Evolutionary conservation across 2,888 invertebrate species (phyloP).

Genomic region (Yponomeuta evonymella): DNA sequence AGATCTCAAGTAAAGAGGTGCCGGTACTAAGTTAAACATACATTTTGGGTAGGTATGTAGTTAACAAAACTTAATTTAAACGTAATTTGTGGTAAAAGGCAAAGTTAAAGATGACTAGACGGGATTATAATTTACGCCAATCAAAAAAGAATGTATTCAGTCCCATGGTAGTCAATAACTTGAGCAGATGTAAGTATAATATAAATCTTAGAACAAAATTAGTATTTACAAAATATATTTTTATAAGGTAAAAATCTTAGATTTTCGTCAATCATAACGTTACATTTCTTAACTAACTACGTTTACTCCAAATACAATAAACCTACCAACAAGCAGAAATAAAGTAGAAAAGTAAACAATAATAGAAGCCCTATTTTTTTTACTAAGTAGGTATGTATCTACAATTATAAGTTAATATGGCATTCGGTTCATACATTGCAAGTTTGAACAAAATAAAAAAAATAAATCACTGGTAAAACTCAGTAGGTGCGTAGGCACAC

Average conservation of each 20-base stretch:
- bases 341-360: constrained; percentile 24
- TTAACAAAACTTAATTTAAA: constrained; percentile 22
- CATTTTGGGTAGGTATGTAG: not conserved
- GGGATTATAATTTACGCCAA: constrained; percentile 20
- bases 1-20: not conserved
- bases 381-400: constrained; percentile 5
- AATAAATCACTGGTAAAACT: not conserved
- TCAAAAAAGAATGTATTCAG: constrained; percentile 33
- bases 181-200: constrained; percentile 67
- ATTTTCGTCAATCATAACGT: constrained; percentile 45
- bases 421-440: not conserved
- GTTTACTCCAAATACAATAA: constrained; percentile 25
- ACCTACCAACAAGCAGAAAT: constrained; percentile 33
- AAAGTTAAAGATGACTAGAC: constrained; percentile 46
- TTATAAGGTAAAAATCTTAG: constrained; percentile 56
- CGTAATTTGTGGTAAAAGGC: constrained; percentile 27
- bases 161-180: constrained; percentile 66
- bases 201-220: constrained; percentile 68
- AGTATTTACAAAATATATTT: constrained; percentile 68
- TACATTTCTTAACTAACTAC: constrained; percentile 61
- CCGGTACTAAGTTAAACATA: not conserved
- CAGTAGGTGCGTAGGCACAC: not conserved
- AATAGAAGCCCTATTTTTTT: not conserved
- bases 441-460: constrained; percentile 1
- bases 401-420: constrained; percentile 12